phyloP scores from a whole-genome alignment of 1,140 invertebrate species.

The Linepithema humile region DNA sequence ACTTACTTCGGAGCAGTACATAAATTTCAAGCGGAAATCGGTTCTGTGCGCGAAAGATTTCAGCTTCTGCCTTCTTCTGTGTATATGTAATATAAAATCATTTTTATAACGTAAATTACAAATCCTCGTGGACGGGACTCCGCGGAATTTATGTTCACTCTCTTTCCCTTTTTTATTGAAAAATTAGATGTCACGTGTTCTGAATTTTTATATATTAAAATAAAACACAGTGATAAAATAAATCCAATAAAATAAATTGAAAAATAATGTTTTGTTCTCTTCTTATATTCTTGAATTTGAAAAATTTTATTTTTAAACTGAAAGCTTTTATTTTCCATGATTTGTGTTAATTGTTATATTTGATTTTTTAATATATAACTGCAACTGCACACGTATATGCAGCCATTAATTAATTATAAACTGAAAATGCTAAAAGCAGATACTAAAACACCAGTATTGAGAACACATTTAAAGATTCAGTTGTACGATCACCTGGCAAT shows the following conservation, averaged over 20 bases:
- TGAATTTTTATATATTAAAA: background rate
- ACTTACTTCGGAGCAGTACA: constrained; percentile 21
- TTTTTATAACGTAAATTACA: constrained; percentile 17
- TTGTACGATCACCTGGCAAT: background rate
- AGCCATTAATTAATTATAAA: background rate
- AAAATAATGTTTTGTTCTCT: background rate
- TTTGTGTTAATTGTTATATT: background rate
- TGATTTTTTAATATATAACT: background rate
- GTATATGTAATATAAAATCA: constrained; percentile 27
- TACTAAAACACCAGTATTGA: background rate
- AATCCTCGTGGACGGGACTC: background rate
- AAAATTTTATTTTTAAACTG: background rate
- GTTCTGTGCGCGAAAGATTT: constrained; percentile 1
- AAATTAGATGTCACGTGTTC: background rate
- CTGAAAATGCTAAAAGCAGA: background rate
- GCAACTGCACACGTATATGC: background rate
- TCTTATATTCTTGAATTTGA: background rate
- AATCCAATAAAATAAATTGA: background rate
- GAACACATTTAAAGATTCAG: background rate
- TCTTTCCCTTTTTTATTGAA: background rate
- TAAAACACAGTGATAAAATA: background rate
- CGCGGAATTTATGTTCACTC: background rate
- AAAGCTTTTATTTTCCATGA: background rate
- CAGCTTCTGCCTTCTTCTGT: background rate
- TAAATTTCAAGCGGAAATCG: constrained; percentile 41